Evolutionary conservation across 2,888 invertebrate species (phyloP), one percentile per base, ranked within the genome.

Genomic region (Phaedon cochleariae): DNA sequence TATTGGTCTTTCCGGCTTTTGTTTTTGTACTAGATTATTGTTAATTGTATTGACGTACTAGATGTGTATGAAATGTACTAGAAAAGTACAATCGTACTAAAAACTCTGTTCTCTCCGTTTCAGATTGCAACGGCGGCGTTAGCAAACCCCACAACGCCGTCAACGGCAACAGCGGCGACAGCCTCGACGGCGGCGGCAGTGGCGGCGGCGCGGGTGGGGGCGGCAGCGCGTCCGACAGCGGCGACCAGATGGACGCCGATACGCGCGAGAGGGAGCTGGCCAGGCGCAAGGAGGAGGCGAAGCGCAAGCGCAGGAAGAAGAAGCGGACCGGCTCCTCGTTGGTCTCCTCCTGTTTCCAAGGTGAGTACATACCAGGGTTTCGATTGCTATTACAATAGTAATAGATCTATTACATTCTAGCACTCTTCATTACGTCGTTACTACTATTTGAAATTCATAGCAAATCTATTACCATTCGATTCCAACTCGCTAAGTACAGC

Each of bases 281-380:
- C 83, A 87, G 90, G 70, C 92, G 93, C 80, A 94, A 95, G 85
- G 95, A 95, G 80, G 94, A 94, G 85, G 94, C 94, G 81, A 91
- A 94, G 80, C 90, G 91, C 85, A 92, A 92, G 84, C 89, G 94
- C 77, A 91, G 94, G 81, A 94, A 92, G 87, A 94, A 94, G 90
- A 95, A 94, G 87, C 91, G 94, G 80, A 93, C 94, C 73, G 93
- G 93, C 82, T 92, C 92, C 81, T 94, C 94, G 71, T 87, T 95
- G 77, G 93, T 94, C 80, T 94, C 94, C 74, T 94, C 94, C 77
- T 94, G 94, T 84, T 96, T 95, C 87, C 93, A 94, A 90, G 94
- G 94, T 92, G 82, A 79, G 71, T n/a, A n/a, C n/a, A n/a, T 12
- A n/a, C 45, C 10, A 49, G 10, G 22, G 12, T 9, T 34, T 34